Conservation (phyloP, 2,113 vertebrate genomes). For the Perca fluviatilis region DNA sequence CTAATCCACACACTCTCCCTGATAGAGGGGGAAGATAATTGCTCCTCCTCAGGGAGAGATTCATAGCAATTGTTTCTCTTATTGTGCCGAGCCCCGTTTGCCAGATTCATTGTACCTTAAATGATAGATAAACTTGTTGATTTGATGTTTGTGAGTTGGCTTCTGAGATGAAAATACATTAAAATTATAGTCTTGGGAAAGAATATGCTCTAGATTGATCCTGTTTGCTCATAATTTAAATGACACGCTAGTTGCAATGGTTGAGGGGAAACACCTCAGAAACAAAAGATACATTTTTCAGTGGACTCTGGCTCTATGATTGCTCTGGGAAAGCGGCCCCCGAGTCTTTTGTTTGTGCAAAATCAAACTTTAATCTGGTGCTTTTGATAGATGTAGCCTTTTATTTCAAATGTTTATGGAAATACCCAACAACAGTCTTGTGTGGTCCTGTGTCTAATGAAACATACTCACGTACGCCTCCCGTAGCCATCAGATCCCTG, state of each 20-base stretch:
- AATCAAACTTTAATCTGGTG: slow-evolving; percentile 74
- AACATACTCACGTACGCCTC: slow-evolving; percentile 59
- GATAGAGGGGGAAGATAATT: slow-evolving; percentile 62
- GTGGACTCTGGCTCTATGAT: slow-evolving; percentile 35
- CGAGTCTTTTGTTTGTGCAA: slow-evolving; percentile 75
- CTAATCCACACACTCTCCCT: slow-evolving; percentile 65
- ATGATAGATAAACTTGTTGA: slow-evolving; percentile 41
- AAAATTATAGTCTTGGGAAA: slow-evolving; percentile 33
- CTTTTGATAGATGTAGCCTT: slow-evolving; percentile 75
- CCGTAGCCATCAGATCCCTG: slow-evolving; percentile 61
- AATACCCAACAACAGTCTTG: slow-evolving; percentile 76
- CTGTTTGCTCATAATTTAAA: slow-evolving; percentile 34
- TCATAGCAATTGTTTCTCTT: slow-evolving; percentile 51
- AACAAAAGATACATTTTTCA: slow-evolving; percentile 62
- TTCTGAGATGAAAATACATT: slow-evolving; percentile 37
- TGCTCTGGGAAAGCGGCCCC: slow-evolving; percentile 52
- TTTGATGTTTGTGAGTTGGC: slow-evolving; percentile 49
- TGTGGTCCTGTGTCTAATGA: slow-evolving; percentile 82
- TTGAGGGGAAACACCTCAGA: slow-evolving; percentile 47
- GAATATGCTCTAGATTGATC: neutral
- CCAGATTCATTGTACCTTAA: slow-evolving; percentile 30
- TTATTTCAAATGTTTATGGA: slow-evolving; percentile 80
- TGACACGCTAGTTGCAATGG: slow-evolving; percentile 22
- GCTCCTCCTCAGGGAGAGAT: slow-evolving; percentile 40
- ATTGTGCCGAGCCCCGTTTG: slow-evolving; percentile 32